These are phyloP conservation scores for Osmoderma eremita DNA, from an alignment of 2,888 invertebrate species.

Conservation along the genomic window DNA sequence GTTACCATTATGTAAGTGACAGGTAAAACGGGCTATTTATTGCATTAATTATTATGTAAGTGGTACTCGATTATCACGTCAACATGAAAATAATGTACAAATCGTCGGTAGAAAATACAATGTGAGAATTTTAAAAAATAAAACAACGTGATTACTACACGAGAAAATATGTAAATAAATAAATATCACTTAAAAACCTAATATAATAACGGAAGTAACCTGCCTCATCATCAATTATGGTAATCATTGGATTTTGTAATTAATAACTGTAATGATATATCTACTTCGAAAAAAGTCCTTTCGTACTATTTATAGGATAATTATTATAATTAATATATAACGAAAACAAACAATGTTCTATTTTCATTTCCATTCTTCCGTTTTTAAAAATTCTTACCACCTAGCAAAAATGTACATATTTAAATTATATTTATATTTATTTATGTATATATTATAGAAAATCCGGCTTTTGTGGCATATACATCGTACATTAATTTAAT, in stretches of 20 bases:
- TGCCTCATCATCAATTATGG: background rate
- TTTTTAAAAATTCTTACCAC: no score
- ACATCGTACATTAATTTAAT: constrained; percentile 1
- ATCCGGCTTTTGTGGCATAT: constrained; percentile 12
- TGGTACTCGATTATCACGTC: no score
- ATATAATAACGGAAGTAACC: background rate
- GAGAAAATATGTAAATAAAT: constrained; percentile 21
- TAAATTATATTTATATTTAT: constrained; percentile 6
- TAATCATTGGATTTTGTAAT: no score
- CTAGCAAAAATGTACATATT: constrained; percentile 14
- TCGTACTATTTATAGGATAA: background rate
- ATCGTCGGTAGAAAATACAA: no score
- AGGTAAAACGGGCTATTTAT: no score
- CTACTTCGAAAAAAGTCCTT: background rate
- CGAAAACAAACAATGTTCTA: background rate
- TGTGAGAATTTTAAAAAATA: constrained; percentile 8
- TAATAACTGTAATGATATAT: constrained; percentile 7
- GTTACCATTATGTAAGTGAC: no score
- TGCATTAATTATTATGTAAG: no score
- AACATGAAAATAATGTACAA: no score
- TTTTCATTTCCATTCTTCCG: background rate
- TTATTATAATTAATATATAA: background rate
- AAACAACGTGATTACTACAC: background rate
- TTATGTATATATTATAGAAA: constrained; percentile 8
- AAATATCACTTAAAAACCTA: constrained; percentile 22